Conservation (phyloP, 2,797 vertebrate species). For the Pipistrellus pipistrellus region DNA sequence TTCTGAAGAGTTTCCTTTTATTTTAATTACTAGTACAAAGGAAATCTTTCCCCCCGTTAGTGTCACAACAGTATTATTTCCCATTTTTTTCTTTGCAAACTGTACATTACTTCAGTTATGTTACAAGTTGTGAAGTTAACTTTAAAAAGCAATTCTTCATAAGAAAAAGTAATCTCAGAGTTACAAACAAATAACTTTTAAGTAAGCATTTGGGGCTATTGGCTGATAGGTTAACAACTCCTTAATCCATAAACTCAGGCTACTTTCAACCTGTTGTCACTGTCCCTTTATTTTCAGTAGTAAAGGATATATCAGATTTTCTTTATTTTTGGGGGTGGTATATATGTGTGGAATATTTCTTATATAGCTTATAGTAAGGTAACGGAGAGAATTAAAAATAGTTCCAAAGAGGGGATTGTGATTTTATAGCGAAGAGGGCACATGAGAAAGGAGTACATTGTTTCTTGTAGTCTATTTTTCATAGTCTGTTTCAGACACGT, state of each 20-base stretch:
- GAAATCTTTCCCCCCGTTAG: neutral
- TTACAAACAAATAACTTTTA: constrained; percentile 40
- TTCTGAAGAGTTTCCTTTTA: neutral
- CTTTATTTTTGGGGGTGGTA: neutral
- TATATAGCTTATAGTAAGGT: constrained; percentile 65
- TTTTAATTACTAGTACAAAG: neutral
- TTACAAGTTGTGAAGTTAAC: constrained; percentile 22
- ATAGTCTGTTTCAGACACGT: constrained; percentile 76
- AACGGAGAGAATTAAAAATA: constrained; percentile 63
- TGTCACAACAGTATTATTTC: neutral
- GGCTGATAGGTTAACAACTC: constrained; percentile 34
- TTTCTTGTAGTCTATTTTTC: constrained; percentile 84
- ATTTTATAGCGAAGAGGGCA: constrained; percentile 51
- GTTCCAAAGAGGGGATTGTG: neutral
- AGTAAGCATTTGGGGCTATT: neutral
- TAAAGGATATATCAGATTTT: constrained; percentile 24
- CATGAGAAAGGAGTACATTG: constrained; percentile 77
- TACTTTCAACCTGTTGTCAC: neutral
- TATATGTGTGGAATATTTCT: constrained; percentile 57
- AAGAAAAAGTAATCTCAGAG: neutral
- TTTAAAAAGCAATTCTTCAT: constrained; percentile 38
- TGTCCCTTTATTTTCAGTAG: constrained; percentile 34
- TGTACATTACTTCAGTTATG: constrained; percentile 12
- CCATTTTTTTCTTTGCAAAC: neutral
- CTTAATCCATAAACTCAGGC: constrained; percentile 26